Evolutionary conservation across 1,140 invertebrate genomes (phyloP), one percentile per base, ranked within the genome.

Genomic region (Popillia japonica): DNA sequence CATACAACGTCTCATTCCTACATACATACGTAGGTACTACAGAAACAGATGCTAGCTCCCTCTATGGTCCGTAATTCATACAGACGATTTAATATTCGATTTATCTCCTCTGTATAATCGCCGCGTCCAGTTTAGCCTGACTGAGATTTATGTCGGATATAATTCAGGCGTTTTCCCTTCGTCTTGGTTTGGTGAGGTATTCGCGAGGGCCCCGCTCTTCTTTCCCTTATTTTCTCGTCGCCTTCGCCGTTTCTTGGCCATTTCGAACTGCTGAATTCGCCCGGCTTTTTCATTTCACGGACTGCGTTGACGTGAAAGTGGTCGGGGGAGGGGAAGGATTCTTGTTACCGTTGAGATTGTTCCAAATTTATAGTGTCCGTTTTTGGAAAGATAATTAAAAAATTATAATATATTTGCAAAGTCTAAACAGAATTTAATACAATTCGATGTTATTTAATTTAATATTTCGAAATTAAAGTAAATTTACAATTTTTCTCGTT

Each of bases 11-110:
- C 48, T 17, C 48, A 55, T 55, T 55, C 48, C 14, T 17, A 34
- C 27, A 34, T 34, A n/a, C n/a, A n/a, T n/a, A n/a, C n/a, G n/a
- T 48, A 48, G 17, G 44, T n/a, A 55, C 48, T n/a, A 17, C 1
- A 34, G 27, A 4, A n/a, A 6, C 6, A 14, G 2, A 6, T 14
- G 48, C 48, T 44, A 14, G 3, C 48, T 20, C 22, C 22, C 61
- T 9, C 8, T 27, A 22, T 22, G 3, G 22, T 22, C 20, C 27
- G 61, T 68, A 68, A 68, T 68, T 68, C 61, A 68, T 68, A 17
- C 61, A 10, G 61, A 68, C 61, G 61, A 68, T 34, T 68, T 68
- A 68, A 68, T 68, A 68, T 68, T 68, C 61, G 61, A 68, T 68
- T 68, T 68, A 68, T 68, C 61, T 68, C 61, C 61, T 34, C 27